Base-by-base conservation (phyloP, 37 sponge, comb jelly and placozoan species). In the Aphrocallistes beatrix region DNA sequence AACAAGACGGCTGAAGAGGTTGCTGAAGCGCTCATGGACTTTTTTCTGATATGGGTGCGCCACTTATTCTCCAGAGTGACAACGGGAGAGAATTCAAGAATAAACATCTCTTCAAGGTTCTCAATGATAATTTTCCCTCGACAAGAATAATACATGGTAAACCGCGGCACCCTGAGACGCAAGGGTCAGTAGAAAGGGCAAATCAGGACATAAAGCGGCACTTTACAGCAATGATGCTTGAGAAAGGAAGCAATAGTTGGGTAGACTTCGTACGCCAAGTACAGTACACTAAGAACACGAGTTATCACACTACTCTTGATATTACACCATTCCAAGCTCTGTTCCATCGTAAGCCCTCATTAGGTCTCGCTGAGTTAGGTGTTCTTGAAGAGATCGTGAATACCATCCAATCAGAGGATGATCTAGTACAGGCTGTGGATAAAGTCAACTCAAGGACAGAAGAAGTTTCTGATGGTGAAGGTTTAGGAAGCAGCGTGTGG, bases 51-150 rank as follows among this genome's bases (percentile, higher is more conserved):
- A n/a, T n/a, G n/a, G n/a, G n/a, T n/a, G n/a, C n/a, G n/a, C n/a
- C n/a, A n/a, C n/a, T n/a, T n/a, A n/a, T n/a, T n/a, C n/a, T n/a
- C n/a, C n/a, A n/a, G 75, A 42, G 6, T 42, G 45, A 42, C 21
- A 60, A 60, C n/a, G 75, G 75, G n/a, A 60, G 21, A 60, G 8
- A 60, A 60, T 60, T 60, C n/a, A 60, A 60, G 28, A 60, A 60
- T 28, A 25, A 19, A 3, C 34, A 19, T 19, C n/a, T 60, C 1
- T 60, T 60, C 75, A 19, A 60, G 34, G 28, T 60, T 32, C 10
- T 60, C 3, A 60, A 60, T 30, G 75, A 60, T 8, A 60, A 60
- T 19, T 60, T 19, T 19, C 75, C 75, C n/a, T 8, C 34, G 75
- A 60, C 75, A 19, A 60, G 3, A 60, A 60, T 60, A 25, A 60